Evolutionary conservation across 2,797 vertebrate species (phyloP), one percentile per base, ranked within the genome.

Genomic region (Acestrorhynchus altus): DNA sequence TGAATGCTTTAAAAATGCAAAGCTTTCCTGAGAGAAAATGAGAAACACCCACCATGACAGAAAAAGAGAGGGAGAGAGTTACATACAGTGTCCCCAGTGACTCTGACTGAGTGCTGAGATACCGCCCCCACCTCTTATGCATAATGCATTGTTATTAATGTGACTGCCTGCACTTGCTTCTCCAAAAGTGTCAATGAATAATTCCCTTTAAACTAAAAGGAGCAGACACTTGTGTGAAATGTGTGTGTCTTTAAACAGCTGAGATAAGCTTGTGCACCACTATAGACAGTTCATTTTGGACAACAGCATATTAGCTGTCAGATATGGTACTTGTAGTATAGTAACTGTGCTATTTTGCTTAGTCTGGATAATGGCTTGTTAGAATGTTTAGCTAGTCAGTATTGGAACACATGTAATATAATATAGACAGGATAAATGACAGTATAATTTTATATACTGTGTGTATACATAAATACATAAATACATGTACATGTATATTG

Each of bases 101-200:
- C 39, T 69, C 70, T 64, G 56, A 64, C 64, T 74, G 63, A 72
- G 51, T 18, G 12, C 35, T 9, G 49, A 69, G 71, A 72, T 0
- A 6, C 24, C 54, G 1, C 59, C 59, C 59, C 28, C 28, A 1
- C 0, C 47, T 1, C 51, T 31, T 46, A 77, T 81, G 73, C 61
- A 72, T 74, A 68, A 74, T 79, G 56, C 56, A 74, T 54, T 20
- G 61, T 77, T 67, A 81, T 67, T 81, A 81, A 76, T 74, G 64
- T 63, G 64, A 49, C 52, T 79, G 77, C 35, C 52, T 61, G 44
- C 63, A 44, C 57, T 52, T 72, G 72, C 69, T 79, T 68, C 46
- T 63, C 31, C 24, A 68, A 81, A 77, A 56, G 31, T 73, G 75
- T 73, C 74, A 73, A 57, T 77, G 46, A 68, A 59, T 52, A 67